Evolutionary conservation across 1,140 invertebrate species (phyloP).

Genomic region (Zaprionus capensis): DNA sequence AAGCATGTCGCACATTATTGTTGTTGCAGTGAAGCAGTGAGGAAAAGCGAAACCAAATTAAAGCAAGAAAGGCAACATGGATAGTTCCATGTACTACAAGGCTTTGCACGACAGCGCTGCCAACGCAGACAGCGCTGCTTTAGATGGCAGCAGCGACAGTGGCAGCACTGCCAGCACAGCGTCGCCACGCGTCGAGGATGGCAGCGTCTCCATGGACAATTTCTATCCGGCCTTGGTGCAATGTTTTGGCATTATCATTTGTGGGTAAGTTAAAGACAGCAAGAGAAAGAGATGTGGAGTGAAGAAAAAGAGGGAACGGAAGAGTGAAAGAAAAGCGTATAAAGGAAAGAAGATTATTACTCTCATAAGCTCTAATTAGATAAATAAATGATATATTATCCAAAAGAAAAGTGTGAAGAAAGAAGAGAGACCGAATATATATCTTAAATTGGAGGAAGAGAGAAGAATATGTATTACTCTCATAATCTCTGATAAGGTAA

Average conservation of each 20-base stretch:
- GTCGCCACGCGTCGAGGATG: conserved; percentile 61
- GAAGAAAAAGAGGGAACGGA: neutral
- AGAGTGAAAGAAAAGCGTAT: no score
- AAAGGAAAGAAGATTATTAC: no score
- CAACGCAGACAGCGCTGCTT: conserved; percentile 11
- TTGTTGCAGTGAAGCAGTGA: conserved; percentile 17
- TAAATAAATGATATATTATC: no score
- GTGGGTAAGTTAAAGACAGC: conserved; percentile 88
- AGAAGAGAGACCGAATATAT: no score
- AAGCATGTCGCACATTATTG: conserved; percentile 27
- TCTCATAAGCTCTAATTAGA: neutral
- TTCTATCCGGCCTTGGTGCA: conserved; percentile 95
- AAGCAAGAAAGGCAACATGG: conserved; percentile 50
- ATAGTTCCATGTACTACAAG: conserved; percentile 75
- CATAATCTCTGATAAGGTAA: no score
- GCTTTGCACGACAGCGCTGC: conserved; percentile 38
- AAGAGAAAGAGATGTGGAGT: neutral
- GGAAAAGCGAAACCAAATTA: conserved; percentile 6
- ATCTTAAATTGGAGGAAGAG: no score
- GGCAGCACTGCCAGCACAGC: conserved; percentile 21
- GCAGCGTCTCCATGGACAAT: conserved; percentile 89
- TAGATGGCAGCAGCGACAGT: conserved; percentile 21
- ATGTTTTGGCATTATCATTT: conserved; percentile 96
- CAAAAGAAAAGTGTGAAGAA: no score
- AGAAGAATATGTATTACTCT: no score